Base-by-base conservation (phyloP, 2,888 invertebrate species). In the Epistrophe eligans region DNA sequence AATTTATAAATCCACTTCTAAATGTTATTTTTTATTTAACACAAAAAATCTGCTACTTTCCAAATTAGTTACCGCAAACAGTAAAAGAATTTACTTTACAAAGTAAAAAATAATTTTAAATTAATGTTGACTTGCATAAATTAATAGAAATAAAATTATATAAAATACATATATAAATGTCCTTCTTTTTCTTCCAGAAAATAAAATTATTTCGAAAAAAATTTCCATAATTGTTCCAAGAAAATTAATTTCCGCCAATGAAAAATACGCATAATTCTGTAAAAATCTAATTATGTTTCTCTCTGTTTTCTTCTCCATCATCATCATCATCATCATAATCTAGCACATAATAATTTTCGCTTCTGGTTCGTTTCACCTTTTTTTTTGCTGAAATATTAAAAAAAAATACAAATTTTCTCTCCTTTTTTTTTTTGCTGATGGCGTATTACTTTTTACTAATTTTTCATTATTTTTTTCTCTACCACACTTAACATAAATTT, bases 161-260 rank as follows among this genome's bases (percentile, higher is more conserved):
- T 35, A 9, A 35, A 35, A 35, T 32, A 24, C 3, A 6, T n/a
- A n/a, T n/a, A n/a, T n/a, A 32, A 32, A 32, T 32, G 32, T 32
- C 32, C 5, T 32, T 32, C 32, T 32, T 32, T 32, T 0, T 32
- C 5, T 4, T 0, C 32, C 35, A 40, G 2, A 11, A 40, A 2
- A 1, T 11, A 40, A 40, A 40, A 60, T 1, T 13, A 13, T 15
- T 10, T 60, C 19, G 3, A 24, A 50, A 50, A 67, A 52, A 9
- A 52, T 24, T 15, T 24, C 15, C 17, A 74, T 74, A 82, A 77
- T 2, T 82, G 79, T 82, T 58, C 64, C 70, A 79, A 70, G 58
- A 52, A 82, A 81, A 85, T 79, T 85, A 79, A 85, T 85, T 74
- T 79, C 82, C 79, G 70, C 74, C 77, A 43, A 40, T 77, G 73